Base-by-base conservation (phyloP, 1,140 invertebrate species). In the Drosophila paulistorum region DNA sequence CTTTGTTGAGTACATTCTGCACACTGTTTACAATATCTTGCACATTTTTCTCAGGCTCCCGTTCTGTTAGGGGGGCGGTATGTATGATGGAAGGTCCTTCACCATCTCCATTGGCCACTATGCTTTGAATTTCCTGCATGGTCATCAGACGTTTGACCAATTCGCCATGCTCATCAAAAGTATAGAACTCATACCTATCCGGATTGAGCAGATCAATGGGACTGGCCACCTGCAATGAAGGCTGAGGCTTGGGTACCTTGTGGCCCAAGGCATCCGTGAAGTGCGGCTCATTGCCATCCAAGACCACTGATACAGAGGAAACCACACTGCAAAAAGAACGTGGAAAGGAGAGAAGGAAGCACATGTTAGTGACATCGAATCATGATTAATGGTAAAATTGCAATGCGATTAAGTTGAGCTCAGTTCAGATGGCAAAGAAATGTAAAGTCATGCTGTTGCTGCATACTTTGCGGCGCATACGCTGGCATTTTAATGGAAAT, bases 101-200 rank as follows among this genome's bases (percentile, higher is more conserved):
- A 63, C 94, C 94, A 74, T 96, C 95, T 3, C 96, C 96, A 30
- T 95, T 95, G 1, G 96, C 96, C 35, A 97, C 96, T 62, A 97
- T 95, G 51, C 95, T 95, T 87, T 96, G 96, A 65, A 97, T 97
- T 92, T 97, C 96, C 77, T 96, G 94, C 77, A 96, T 93, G 33
- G 96, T 96, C 96, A 97, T 97, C 35, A 97, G 93, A 72, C 95
- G 93, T 81, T 96, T 96, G 1, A 97, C 94, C 23, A 97, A 93
- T 81, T 97, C 95, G 23, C 96, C 96, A 51, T 95, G 95, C 77
- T 96, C 95, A 81, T 97, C 95, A 79, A 97, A 96, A 1, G 96
- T 97, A 81, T 96, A 97, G 90, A 97, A 97, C 91, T 97, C 96
- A 92, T 97, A 97, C 92, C 94, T 93, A 82, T 97, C 96, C 3